Evolutionary conservation across 1,140 invertebrate species (phyloP).

Genomic region (Leptinotarsa undecemlineata): DNA sequence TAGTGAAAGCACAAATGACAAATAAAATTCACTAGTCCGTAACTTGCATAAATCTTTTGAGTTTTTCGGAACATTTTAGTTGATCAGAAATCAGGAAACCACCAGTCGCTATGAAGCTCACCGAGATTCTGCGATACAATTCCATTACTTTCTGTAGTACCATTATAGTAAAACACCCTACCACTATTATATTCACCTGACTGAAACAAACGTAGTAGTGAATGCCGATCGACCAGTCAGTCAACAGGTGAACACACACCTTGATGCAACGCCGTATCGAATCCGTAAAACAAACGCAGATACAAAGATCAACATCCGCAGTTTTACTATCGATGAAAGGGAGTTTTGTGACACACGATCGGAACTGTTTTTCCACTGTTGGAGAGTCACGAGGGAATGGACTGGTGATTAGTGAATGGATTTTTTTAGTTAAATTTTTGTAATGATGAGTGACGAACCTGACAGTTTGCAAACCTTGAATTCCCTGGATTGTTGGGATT

Average conservation of each 20-base stretch:
- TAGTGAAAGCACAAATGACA: too few species aligned
- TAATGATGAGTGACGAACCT: constrained; percentile 31
- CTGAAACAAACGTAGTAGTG: constrained; percentile 6
- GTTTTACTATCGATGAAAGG: background rate
- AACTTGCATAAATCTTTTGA: too few species aligned
- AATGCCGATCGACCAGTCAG: background rate
- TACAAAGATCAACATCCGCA: background rate
- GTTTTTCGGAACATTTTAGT: too few species aligned
- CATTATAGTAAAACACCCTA: constrained; percentile 6
- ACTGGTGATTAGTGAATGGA: background rate
- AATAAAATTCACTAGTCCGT: too few species aligned
- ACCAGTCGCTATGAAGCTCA: background rate
- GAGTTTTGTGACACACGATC: background rate
- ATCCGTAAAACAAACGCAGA: background rate
- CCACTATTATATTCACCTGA: constrained; percentile 17
- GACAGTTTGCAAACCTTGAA: constrained; percentile 55
- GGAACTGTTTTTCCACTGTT: background rate
- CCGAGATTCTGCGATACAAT: background rate
- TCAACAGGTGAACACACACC: background rate
- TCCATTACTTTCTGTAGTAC: background rate
- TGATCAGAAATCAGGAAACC: background rate
- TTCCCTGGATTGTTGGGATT: constrained; percentile 80
- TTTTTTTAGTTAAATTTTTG: background rate
- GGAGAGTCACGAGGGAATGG: background rate
- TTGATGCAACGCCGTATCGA: background rate